phyloP scores from a whole-genome alignment of 2,888 invertebrate genomes.

The Drosophila cracens region DNA sequence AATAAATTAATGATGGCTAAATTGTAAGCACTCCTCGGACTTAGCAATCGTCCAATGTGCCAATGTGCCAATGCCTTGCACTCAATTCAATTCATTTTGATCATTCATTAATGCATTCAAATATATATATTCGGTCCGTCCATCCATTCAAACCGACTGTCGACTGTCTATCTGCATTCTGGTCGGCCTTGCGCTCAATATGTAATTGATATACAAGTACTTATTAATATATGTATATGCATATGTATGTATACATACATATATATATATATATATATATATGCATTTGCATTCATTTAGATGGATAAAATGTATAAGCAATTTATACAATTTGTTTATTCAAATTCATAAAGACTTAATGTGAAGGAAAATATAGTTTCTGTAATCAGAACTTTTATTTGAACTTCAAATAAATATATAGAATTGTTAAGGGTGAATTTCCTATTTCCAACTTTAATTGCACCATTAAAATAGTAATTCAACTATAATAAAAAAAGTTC shows the following conservation, averaged over 20 bases:
- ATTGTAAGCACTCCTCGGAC: not conserved
- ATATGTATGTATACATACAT: not conserved
- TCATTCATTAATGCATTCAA: slow-evolving; percentile 61
- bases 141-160: slow-evolving; percentile 1
- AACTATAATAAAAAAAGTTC: not conserved
- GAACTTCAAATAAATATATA: not conserved
- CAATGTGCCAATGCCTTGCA: slow-evolving; percentile 13
- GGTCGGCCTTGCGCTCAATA: slow-evolving; percentile 73
- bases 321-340: slow-evolving; percentile 17
- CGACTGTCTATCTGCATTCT: slow-evolving; percentile 33
- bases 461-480: not conserved
- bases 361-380: not conserved
- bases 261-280: not conserved
- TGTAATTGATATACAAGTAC: slow-evolving; percentile 65
- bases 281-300: not conserved
- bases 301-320: not conserved
- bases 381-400: not conserved
- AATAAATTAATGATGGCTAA: slow-evolving; percentile 46
- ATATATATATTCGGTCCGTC: slow-evolving; percentile 22
- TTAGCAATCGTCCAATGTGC: slow-evolving; percentile 1
- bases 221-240: slow-evolving; percentile 15
- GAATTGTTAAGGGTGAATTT: not conserved
- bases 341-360: not conserved
- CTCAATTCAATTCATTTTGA: slow-evolving; percentile 42
- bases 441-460: not conserved